phyloP scores from a whole-genome alignment of 92 coral and sea anemone genomes.

The Siderastrea siderea region DNA sequence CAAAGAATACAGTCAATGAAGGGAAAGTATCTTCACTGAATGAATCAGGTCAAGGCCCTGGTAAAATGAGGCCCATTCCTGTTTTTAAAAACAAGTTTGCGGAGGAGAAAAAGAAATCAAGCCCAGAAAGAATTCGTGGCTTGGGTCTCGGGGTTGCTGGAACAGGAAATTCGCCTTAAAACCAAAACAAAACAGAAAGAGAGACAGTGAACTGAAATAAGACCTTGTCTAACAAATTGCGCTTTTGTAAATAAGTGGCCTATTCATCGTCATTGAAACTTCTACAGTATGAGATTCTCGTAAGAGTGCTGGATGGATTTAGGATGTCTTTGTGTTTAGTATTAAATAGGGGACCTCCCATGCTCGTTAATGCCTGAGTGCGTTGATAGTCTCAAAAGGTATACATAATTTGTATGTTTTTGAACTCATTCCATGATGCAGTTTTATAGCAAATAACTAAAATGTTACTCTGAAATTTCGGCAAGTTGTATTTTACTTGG shows the following conservation, averaged over 20 bases:
- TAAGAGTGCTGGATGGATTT: too few species aligned
- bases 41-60: not conserved
- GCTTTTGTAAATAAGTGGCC: not conserved
- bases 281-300: not conserved
- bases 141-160: conserved; percentile 90
- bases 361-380: too few species aligned
- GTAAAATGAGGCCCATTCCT: conserved; percentile 53
- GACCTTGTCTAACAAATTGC: not conserved
- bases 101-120: conserved; percentile 16
- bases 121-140: conserved; percentile 50
- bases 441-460: too few species aligned
- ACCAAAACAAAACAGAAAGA: not conserved
- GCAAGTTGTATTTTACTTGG: too few species aligned
- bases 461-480: too few species aligned
- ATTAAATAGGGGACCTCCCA: too few species aligned
- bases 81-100: conserved; percentile 39
- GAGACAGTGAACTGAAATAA: not conserved
- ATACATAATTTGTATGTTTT: not conserved
- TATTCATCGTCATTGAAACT: not conserved
- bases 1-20: conserved; percentile 22
- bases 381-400: too few species aligned
- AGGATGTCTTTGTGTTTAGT: too few species aligned
- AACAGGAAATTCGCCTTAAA: conserved; percentile 83
- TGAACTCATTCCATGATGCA: too few species aligned
- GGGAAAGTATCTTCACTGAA: not conserved